Evolutionary conservation across 2,888 invertebrate genomes (phyloP), one percentile per base, ranked within the genome.

Genomic region (Sipha maydis): DNA sequence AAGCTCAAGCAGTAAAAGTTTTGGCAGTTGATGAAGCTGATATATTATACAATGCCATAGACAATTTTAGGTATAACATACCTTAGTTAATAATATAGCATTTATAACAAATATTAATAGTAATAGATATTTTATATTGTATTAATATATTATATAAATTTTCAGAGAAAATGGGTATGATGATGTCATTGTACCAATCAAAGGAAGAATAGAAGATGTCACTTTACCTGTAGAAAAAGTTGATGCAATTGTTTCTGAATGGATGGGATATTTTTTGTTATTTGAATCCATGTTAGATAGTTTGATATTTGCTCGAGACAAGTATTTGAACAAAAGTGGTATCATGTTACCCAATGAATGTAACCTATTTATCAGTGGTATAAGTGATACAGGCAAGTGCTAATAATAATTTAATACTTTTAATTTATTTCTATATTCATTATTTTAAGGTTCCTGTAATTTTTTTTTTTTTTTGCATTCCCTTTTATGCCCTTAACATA

Each of bases 181-280:
- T 86, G 93, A 95, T 90, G 94, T 94, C 90, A 95, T 99, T 73
- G 94, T 94, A 90, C 93, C 97, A 86, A 93, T 97, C 0, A 97
- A 97, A 92, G 98, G 98, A 0, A 94, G 96, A 90, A 92, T 99
- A 41, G 99, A 99, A 92, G 96, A 97, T 90, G 95, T 96, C 8
- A 93, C 94, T 85, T 92, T 97, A 80, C 96, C 96, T 0, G 93
- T 93, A 69, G 94, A 95, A 88, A 95, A 96, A 92, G 96, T 96
- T 69, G 98, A 99, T 92, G 94, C 98, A 9, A 97, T 99, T 90
- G 95, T 99, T 5, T 98, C 98, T 0, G 99, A 99, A 92, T 99
- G 98, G 98, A 99, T 99, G 99, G 99, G 99, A 0, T 99, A 99
- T 92, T 98, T 99, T 92, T 93, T 99, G 73, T 92, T 99, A 3